Evolutionary conservation across 2,797 vertebrate species (phyloP).

Genomic region (Artibeus jamaicensis): DNA sequence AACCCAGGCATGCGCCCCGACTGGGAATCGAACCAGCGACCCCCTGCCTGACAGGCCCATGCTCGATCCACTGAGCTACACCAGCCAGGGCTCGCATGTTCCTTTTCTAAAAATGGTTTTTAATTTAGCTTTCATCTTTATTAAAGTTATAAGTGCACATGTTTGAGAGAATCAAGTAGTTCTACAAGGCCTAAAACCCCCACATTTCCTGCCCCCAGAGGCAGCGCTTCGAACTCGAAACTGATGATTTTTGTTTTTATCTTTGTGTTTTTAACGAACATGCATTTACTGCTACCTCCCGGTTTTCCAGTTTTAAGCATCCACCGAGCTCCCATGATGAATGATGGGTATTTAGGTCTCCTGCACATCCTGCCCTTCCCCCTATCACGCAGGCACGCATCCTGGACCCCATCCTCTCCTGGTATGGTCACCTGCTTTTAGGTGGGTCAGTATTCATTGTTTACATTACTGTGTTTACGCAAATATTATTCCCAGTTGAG

Average conservation of each 20-base stretch:
- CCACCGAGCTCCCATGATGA: not conserved
- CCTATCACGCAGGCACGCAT: not conserved
- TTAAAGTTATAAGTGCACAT: not conserved
- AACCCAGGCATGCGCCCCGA: too few relatives aligned
- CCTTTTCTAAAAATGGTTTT: not conserved
- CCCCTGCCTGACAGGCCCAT: too few relatives aligned
- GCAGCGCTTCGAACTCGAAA: not conserved
- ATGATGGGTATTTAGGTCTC: not conserved
- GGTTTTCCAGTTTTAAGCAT: slow-evolving; percentile 25
- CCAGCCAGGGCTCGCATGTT: too few relatives aligned
- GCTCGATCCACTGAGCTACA: too few relatives aligned
- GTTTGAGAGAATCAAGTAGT: not conserved
- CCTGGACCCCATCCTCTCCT: not conserved
- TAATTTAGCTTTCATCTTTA: not conserved
- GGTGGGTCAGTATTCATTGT: not conserved
- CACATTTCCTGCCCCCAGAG: slow-evolving; percentile 1
- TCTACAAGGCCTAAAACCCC: not conserved
- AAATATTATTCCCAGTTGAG: not conserved
- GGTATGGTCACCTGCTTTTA: not conserved
- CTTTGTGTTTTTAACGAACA: not conserved
- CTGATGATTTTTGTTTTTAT: not conserved
- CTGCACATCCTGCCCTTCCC: not conserved
- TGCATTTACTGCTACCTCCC: not conserved
- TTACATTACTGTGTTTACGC: not conserved
- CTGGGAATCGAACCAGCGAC: too few relatives aligned